Percentiles rank a stretch among this genome's conserved stretches.
Conservation (phyloP, 1,140 invertebrate genomes). For the Megathymus violae region DNA sequence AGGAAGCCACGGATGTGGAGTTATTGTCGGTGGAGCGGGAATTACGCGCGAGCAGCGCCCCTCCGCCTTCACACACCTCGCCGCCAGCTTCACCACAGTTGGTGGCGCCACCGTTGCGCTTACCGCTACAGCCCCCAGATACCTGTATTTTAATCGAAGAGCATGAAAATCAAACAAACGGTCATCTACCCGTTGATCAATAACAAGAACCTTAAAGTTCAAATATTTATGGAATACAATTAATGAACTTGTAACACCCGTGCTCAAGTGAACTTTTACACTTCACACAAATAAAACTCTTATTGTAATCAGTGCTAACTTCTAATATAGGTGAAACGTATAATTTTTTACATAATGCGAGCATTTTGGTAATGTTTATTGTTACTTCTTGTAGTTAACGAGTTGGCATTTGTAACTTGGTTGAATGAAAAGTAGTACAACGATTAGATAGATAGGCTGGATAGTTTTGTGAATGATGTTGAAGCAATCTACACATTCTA, state of each 20-base stretch:
- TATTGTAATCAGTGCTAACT: not conserved
- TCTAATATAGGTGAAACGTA: not conserved
- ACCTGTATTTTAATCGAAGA: conserved; percentile 56
- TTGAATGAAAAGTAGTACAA: conserved; percentile 14
- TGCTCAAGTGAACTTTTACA: conserved; percentile 27
- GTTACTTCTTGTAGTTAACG: conserved; percentile 11
- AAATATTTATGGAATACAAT: not conserved
- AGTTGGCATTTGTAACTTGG: conserved; percentile 14
- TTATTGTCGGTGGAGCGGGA: conserved; percentile 58
- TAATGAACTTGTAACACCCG: not conserved
- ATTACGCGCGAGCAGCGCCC: conserved; percentile 61
- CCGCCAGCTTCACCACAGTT: conserved; percentile 44
- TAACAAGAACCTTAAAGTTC: conserved; percentile 42
- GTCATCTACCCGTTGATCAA: conserved; percentile 36
- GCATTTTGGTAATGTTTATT: conserved; percentile 18
- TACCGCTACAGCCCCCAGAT: conserved; percentile 41
- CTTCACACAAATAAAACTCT: conserved; percentile 7
- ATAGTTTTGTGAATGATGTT: not conserved
- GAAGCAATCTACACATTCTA: too few species aligned
- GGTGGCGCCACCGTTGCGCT: conserved; percentile 39
- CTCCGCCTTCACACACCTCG: conserved; percentile 47
- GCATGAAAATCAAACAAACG: conserved; percentile 34
- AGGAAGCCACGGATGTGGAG: conserved; percentile 47
- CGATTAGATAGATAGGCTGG: conserved; percentile 7
- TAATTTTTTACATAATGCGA: not conserved